Conservation (phyloP, 2,113 vertebrate species). For the Baryphthengus martii region DNA sequence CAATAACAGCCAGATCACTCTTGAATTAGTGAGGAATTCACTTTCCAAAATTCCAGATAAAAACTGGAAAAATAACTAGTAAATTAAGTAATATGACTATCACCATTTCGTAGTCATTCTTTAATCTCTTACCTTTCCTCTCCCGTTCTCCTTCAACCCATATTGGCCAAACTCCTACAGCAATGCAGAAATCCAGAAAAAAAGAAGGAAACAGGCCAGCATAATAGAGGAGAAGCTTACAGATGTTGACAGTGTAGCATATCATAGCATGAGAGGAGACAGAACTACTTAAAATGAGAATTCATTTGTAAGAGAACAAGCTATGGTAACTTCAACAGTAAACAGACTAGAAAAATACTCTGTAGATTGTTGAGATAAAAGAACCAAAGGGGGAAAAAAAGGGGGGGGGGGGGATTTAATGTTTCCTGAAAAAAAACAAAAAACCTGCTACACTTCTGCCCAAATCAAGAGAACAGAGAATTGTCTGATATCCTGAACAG, state of each 20-base stretch:
- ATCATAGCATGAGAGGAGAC: slow-evolving; percentile 65
- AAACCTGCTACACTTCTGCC: not conserved
- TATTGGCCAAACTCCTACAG: slow-evolving; percentile 76
- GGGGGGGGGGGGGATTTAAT: not conserved
- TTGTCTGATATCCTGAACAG: not conserved
- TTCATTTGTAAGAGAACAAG: slow-evolving; percentile 50
- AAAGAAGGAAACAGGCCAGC: slow-evolving; percentile 77
- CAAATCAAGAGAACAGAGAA: slow-evolving; percentile 36
- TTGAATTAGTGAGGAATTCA: not conserved
- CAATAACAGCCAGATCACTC: not conserved
- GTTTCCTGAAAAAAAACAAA: slow-evolving; percentile 2
- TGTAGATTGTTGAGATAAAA: not conserved
- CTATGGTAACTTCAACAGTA: slow-evolving; percentile 19
- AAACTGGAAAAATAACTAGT: slow-evolving; percentile 1
- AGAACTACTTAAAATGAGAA: slow-evolving; percentile 56
- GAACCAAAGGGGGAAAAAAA: not conserved
- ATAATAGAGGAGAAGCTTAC: slow-evolving; percentile 71
- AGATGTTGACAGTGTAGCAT: slow-evolving; percentile 67
- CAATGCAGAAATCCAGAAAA: slow-evolving; percentile 77
- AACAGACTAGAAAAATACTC: not conserved
- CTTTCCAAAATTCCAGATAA: slow-evolving; percentile 34
- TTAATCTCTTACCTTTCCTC: slow-evolving; percentile 79
- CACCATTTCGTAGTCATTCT: slow-evolving; percentile 39
- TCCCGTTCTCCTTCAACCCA: slow-evolving; percentile 76
- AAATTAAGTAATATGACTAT: not conserved